These are phyloP conservation scores for Pterophyllum scalare DNA, from an alignment of 2,113 vertebrate genomes.

Conservation along the genomic window DNA sequence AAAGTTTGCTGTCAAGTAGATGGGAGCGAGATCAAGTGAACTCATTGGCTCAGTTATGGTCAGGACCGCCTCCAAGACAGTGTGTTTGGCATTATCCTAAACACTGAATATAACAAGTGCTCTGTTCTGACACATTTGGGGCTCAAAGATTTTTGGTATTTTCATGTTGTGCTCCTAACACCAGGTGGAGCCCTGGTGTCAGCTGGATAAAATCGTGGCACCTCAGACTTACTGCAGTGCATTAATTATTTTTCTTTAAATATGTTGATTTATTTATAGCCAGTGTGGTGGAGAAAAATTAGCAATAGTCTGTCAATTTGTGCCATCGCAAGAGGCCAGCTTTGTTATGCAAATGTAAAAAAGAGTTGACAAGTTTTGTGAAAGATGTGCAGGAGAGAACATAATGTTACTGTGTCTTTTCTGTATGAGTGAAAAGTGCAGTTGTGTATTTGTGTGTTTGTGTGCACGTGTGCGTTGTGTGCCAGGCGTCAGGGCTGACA, in stretches of 20 bases:
- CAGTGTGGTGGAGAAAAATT: not conserved
- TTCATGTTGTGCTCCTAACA: conserved; percentile 18
- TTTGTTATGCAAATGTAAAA: conserved; percentile 4
- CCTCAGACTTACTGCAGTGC: conserved; percentile 24
- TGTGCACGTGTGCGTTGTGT: conserved; percentile 49
- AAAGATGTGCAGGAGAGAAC: not conserved
- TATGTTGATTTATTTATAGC: conserved; percentile 5
- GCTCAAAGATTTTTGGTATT: not conserved
- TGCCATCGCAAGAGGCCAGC: not conserved
- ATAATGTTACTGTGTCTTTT: conserved; percentile 12
- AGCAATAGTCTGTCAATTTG: not conserved
- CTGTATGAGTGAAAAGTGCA: conserved; percentile 3
- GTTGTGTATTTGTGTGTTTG: not conserved
- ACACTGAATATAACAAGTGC: not conserved
- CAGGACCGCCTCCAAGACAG: not conserved
- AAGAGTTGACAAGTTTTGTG: not conserved
- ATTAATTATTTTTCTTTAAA: not conserved
- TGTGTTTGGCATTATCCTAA: not conserved
- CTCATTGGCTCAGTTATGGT: not conserved
- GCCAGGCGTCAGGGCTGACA: conserved; percentile 66
- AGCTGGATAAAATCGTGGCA: not conserved
- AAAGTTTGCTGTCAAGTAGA: too few relatives aligned
- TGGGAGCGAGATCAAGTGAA: too few relatives aligned
- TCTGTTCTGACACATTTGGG: not conserved
- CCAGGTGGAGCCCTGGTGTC: conserved; percentile 44